Base-by-base conservation (phyloP, 1,140 invertebrate species). In the Drosophila micromelanica region DNA sequence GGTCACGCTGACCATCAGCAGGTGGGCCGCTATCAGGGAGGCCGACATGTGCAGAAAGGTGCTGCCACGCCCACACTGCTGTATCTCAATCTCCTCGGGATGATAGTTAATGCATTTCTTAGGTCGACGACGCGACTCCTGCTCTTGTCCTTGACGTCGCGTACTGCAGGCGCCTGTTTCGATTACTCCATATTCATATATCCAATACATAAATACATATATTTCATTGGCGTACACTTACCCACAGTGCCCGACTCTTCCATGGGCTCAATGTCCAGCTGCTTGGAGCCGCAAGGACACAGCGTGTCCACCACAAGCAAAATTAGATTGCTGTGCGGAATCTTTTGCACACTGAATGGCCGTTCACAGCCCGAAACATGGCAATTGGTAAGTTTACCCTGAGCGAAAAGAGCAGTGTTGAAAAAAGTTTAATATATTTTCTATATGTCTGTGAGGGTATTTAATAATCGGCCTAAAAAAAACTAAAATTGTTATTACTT, bases 281-380 rank as follows among this genome's bases (percentile, higher is more conserved):
- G 95, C 91, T 97, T 97, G 75, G 95, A 96, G 30, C 96, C 96
- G 92, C 97, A 98, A 35, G 96, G 96, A 93, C 97, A 98, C 60
- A 97, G 92, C 0, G 96, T 98, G 91, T 98, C 97, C 51, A 98
- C 97, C 42, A 98, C 97, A 23, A 98, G 93, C 57, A 98, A 92
- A 55, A 98, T 97, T 48, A 98, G 92, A 93, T 98, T 98, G 78
- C 97, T 98, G 87, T 97, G 96, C 40, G 95, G 96, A 77, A 98
- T 97, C 93, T 97, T 97, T 87, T 98, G 97, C 9, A 98, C 97
- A 92, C 97, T 98, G 92, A 98, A 98, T 11, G 97, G 97, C 75
- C 97, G 96, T 92, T 97, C 97, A 91, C 97, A 98, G 74, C 97
- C 96, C 15, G 96, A 96, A 27, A 95, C 94, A 86, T 98, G 97